A percentile compares a stretch with the other conserved stretches of the same genome.
phyloP scores from a whole-genome alignment of 2,797 vertebrate species.

The Hypotaenidia okinawae region DNA sequence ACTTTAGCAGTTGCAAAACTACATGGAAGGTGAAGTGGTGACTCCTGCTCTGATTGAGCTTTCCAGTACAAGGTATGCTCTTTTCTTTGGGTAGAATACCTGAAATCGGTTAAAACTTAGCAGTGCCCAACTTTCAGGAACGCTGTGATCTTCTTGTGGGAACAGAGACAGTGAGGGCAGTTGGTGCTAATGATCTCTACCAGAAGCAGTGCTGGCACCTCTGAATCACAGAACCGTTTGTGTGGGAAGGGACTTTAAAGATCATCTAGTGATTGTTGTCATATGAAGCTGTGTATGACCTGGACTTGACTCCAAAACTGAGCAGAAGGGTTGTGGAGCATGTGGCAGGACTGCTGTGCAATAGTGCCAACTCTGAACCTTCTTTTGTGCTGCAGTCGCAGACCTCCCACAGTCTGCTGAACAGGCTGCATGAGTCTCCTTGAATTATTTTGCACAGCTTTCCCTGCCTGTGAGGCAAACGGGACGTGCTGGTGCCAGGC shows the following conservation, averaged over 20 bases:
- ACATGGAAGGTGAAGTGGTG: not conserved
- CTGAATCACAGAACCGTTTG: too few relatives aligned
- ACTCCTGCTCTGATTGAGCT: not conserved
- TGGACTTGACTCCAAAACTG: not conserved
- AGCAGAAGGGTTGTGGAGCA: not conserved
- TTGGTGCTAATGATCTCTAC: not conserved
- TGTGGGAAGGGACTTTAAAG: too few relatives aligned
- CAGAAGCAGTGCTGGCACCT: not conserved
- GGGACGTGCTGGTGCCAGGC: not conserved
- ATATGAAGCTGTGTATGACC: not conserved
- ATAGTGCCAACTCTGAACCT: not conserved
- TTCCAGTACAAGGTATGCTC: not conserved
- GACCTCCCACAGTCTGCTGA: not conserved
- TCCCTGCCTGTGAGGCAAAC: not conserved
- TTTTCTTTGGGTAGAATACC: not conserved
- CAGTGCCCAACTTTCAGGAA: not conserved
- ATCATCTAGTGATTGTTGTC: too few relatives aligned
- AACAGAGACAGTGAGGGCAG: not conserved
- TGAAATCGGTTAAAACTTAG: not conserved
- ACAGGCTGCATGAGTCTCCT: not conserved
- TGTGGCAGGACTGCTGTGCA: not conserved
- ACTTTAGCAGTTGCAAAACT: not conserved
- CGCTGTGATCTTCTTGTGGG: not conserved
- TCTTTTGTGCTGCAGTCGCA: not conserved
- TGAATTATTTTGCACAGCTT: not conserved